phyloP scores from a whole-genome alignment of 2,113 vertebrate species.

The Nesogale talazaci region DNA sequence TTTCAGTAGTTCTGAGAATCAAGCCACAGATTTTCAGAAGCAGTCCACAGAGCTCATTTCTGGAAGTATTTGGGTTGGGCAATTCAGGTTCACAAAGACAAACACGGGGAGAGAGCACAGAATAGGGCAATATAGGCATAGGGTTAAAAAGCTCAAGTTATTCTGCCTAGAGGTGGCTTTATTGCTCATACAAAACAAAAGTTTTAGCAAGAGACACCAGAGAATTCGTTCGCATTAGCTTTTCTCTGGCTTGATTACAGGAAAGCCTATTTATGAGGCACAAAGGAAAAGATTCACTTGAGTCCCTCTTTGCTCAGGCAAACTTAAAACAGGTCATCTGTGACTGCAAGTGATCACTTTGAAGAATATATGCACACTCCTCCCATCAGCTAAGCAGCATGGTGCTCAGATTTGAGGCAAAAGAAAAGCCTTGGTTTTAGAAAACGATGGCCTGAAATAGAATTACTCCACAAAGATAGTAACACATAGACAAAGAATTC shows the following conservation, averaged over 20 bases:
- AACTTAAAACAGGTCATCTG: constrained; percentile 72
- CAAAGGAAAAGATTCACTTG: constrained; percentile 52
- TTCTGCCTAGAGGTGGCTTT: constrained; percentile 43
- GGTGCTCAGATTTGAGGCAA: constrained; percentile 25
- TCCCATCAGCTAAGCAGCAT: not conserved
- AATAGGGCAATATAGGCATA: not conserved
- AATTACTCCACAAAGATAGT: constrained; percentile 2
- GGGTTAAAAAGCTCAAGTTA: not conserved
- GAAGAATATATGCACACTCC: constrained; percentile 57
- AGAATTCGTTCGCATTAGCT: constrained; percentile 74
- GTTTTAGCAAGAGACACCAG: constrained; percentile 51
- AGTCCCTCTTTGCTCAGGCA: constrained; percentile 53
- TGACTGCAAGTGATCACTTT: constrained; percentile 56
- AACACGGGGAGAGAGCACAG: not conserved
- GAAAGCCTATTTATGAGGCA: constrained; percentile 54
- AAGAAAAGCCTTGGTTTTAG: not conserved
- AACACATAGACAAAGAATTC: not conserved
- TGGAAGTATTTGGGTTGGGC: constrained; percentile 5
- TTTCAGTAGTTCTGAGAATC: constrained; percentile 29
- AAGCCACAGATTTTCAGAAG: constrained; percentile 32
- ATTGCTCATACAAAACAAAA: constrained; percentile 59
- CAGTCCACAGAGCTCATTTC: not conserved
- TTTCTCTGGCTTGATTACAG: constrained; percentile 67
- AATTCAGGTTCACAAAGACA: not conserved
- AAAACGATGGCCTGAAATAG: not conserved